Conservation (phyloP, 1,140 invertebrate genomes). For the Diorhabda sublineata region DNA sequence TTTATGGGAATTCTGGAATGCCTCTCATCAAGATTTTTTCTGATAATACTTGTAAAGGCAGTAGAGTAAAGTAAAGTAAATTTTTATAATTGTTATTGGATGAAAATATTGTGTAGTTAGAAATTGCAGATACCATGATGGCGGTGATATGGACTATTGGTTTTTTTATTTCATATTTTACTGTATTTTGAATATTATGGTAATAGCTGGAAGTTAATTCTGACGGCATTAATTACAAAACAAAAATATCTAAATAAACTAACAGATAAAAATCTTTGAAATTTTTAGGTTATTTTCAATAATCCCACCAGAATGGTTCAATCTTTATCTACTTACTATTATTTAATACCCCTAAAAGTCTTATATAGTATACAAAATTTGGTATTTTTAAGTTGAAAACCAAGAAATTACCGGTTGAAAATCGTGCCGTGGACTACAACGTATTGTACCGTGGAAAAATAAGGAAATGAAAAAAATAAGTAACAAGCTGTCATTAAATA, state of each 20-base stretch:
- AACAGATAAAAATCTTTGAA: neutral
- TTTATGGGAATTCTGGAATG: neutral
- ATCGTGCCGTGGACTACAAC: too few species aligned
- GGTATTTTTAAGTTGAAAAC: too few species aligned
- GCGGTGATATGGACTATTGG: neutral
- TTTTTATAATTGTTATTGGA: neutral
- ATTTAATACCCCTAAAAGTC: too few species aligned
- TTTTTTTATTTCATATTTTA: neutral
- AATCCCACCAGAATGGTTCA: too few species aligned
- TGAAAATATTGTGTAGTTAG: neutral
- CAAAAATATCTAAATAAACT: neutral
- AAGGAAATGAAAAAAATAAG: too few species aligned
- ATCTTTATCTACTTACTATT: too few species aligned
- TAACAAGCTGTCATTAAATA: too few species aligned
- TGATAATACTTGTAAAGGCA: neutral
- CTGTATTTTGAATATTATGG: neutral
- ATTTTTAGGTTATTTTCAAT: too few species aligned
- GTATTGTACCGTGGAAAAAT: too few species aligned
- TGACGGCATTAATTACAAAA: neutral
- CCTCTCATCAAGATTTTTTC: neutral
- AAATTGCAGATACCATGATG: neutral
- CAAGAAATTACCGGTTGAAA: too few species aligned
- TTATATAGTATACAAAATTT: too few species aligned
- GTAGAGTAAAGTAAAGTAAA: neutral
- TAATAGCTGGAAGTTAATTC: neutral